Base-by-base conservation (phyloP, 2,797 vertebrate genomes). In the Muraenolepis orangiensis region DNA sequence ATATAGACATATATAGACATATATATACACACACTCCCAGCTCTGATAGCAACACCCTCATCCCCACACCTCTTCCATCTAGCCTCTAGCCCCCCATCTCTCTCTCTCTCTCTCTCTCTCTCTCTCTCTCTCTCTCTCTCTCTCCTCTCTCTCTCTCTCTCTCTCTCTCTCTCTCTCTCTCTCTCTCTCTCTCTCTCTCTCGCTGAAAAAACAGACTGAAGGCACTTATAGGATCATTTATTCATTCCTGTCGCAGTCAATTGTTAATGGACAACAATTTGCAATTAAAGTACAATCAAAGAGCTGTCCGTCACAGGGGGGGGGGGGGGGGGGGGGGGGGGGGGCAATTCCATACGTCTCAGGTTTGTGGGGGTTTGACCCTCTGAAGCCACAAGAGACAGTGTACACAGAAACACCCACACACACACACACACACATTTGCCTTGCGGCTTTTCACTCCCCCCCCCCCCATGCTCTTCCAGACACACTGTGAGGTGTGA, bases 171-270 rank as follows among this genome's bases (percentile, higher is more conserved):
- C 8, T 13, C 12, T 26, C 26, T 11, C 26, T 13, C n/a, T 64
- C 57, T 1, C 64, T 18, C 28, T 28, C 64, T 6, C 64, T 7
- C 28, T 30, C 28, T 30, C 23, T 6, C 14, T 66, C 28, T 66
- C 14, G 29, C 23, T 66, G 1, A 2, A n/a, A 23, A 57, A 29
- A 66, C 28, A 1, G 16, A 66, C 64, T n/a, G n/a, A 83, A 91
- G 88, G 90, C 91, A 90, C 90, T 80, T 78, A 18, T 78, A 75
- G 70, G 82, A 80, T 87, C 78, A 85, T 86, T 85, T 75, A 85
- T 87, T 83, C 83, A 75, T 30, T 28, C 13, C 31, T 51, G 68
- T 30, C 76, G 79, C n/a, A 80, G 78, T 77, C 66, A 74, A 86
- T 85, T 72, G 78, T 84, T 86, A 82, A 89, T 87, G 82, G 90